Evolutionary conservation across 2,113 vertebrate genomes (phyloP), one percentile per base, ranked within the genome.

Genomic region (Grus americana): DNA sequence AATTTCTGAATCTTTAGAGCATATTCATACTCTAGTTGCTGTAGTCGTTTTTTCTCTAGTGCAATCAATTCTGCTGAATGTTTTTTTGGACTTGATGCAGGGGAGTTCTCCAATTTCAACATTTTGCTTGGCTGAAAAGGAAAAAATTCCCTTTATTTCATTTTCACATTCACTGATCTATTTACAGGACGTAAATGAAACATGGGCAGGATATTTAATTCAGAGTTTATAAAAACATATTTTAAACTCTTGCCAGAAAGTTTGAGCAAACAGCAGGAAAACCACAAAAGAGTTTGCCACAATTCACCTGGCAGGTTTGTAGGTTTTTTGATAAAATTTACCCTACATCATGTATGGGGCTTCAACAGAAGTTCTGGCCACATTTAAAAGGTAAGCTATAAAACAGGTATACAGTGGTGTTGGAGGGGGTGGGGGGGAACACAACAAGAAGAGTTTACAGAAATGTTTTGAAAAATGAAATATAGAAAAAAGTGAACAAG

Each of bases 1-100:
- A 99, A 95, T 93, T 99, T 98, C 97, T 99, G 99, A 97, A 99
- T 99, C 98, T 99, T 99, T 10, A 99, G 96, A n/a, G 99, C 99
- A 95, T 99, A 99, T 87, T 99, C 99, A 2, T 99, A 98, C 92
- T 99, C 99, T 15, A 99, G 98, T 91, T 99, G 99, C 97, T 99
- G 99, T 82, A 99, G 98, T 3, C 99, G 97, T 95, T 98, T 98
- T 97, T 99, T 99, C 98, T 99, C 98, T 79, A 99, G 98, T 40
- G 98, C 99, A 55, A 99, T 99, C 70, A 99, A 97, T 94, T 99
- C 99, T 8, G 98, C 98, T 70, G 99, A 99, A 97, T 99, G 99
- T 24, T 98, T 98, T 97, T 98, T 98, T 3, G 99, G 98, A 88
- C 97, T 98, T 79, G 96, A 97, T n/a, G 97, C 89, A 44, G 97